A percentile compares a stretch with the other conserved stretches of the same genome.
phyloP scores from a whole-genome alignment of 1,140 invertebrate genomes.

The Drosophila nannoptera region DNA sequence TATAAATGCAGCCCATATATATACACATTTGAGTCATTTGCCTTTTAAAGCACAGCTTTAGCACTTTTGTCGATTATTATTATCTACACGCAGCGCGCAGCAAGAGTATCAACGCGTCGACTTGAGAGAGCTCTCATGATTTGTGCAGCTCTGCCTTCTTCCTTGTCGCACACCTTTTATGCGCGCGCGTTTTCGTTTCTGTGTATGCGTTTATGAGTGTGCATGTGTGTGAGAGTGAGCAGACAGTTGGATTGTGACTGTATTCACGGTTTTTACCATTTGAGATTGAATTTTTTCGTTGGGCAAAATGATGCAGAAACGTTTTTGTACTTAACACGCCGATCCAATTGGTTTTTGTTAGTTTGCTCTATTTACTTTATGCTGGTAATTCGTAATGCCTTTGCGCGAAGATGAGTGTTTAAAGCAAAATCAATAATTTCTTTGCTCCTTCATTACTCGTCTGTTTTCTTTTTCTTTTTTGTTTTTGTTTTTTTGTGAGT shows the following conservation, averaged over 20 bases:
- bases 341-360: conserved; percentile 32
- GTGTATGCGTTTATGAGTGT: conserved; percentile 1
- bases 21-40: too few relatives aligned
- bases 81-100: neutral
- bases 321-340: conserved; percentile 39
- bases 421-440: conserved; percentile 69
- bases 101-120: conserved; percentile 19
- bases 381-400: conserved; percentile 46
- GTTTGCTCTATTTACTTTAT: conserved; percentile 15
- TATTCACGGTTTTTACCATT: conserved; percentile 62
- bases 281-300: conserved; percentile 68
- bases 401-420: conserved; percentile 30
- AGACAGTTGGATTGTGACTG: conserved; percentile 39
- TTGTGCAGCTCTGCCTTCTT: neutral
- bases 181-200: conserved; percentile 40
- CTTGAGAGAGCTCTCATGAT: neutral
- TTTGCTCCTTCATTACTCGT: conserved; percentile 37
- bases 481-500: neutral
- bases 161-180: conserved; percentile 28
- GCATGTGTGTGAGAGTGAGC: conserved; percentile 3
- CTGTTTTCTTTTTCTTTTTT: too few relatives aligned
- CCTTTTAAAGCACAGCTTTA: too few relatives aligned
- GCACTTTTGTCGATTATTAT: too few relatives aligned
- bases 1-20: too few relatives aligned
- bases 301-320: conserved; percentile 53